A percentile compares a stretch with the other conserved stretches of the same genome.
These are phyloP conservation scores for Yponomeuta sedellus DNA, from an alignment of 2,888 invertebrate genomes.

Conservation along the genomic window DNA sequence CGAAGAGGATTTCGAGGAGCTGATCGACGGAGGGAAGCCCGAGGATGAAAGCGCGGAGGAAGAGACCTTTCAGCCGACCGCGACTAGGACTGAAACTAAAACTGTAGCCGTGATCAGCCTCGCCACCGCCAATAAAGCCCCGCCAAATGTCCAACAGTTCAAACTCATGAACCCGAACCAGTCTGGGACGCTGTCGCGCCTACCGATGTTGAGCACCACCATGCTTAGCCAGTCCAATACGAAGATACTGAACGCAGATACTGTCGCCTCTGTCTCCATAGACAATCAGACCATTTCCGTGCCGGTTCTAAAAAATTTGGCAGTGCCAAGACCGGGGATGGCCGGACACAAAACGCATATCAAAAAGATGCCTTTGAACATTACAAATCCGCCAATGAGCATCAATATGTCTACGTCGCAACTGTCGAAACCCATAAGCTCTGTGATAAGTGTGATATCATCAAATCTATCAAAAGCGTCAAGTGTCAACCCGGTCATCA, in stretches of 20 bases:
- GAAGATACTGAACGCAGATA: conserved; percentile 74
- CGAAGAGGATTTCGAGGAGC: conserved; percentile 80
- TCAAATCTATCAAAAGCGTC: conserved; percentile 58
- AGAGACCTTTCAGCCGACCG: conserved; percentile 36
- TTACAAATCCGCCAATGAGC: conserved; percentile 50
- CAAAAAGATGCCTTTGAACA: conserved; percentile 55
- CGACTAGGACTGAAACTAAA: conserved; percentile 70
- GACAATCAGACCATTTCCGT: conserved; percentile 72
- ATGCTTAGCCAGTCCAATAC: conserved; percentile 60
- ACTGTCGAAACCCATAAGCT: conserved; percentile 59
- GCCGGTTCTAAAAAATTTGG: conserved; percentile 61
- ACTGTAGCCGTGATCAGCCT: conserved; percentile 73
- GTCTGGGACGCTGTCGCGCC: conserved; percentile 44
- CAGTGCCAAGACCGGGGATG: conserved; percentile 52
- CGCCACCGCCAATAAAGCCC: conserved; percentile 56
- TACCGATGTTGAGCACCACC: conserved; percentile 56
- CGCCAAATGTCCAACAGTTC: conserved; percentile 60
- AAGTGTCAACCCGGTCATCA: conserved; percentile 56
- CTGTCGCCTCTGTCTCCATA: conserved; percentile 72
- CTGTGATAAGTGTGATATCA: conserved; percentile 70
- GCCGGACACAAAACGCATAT: conserved; percentile 48
- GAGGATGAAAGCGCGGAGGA: conserved; percentile 68
- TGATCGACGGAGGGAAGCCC: conserved; percentile 78
- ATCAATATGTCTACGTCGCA: conserved; percentile 55
- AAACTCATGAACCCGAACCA: conserved; percentile 57